These are phyloP conservation scores for Hyppa rectilinea DNA, from an alignment of 2,888 invertebrate species.

Conservation along the genomic window DNA sequence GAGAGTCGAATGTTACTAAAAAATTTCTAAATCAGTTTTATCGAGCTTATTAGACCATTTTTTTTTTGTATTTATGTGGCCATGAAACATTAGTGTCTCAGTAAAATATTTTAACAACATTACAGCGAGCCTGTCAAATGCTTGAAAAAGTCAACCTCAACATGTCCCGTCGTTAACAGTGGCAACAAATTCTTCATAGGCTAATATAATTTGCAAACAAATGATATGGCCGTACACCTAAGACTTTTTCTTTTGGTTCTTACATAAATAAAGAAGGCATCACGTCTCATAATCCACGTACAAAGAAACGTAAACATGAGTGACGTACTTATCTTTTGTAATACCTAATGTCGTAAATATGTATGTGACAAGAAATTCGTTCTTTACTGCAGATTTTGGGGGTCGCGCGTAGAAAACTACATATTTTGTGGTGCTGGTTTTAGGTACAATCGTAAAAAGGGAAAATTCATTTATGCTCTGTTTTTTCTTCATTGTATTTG, in stretches of 20 bases:
- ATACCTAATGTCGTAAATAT: conserved; percentile 85
- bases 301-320: conserved; percentile 86
- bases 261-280: conserved; percentile 85
- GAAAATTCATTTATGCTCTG: conserved; percentile 68
- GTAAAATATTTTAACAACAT: conserved; percentile 47
- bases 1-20: background rate
- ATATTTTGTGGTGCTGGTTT: conserved; percentile 68
- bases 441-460: conserved; percentile 66
- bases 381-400: conserved; percentile 70
- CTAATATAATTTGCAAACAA: conserved; percentile 86
- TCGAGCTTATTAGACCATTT: conserved; percentile 30
- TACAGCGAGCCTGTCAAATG: background rate
- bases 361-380: conserved; percentile 78
- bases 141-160: conserved; percentile 31
- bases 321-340: conserved; percentile 85
- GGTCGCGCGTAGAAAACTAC: conserved; percentile 64
- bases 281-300: conserved; percentile 88
- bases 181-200: conserved; percentile 80
- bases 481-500: conserved; percentile 61
- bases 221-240: conserved; percentile 77
- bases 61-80: conserved; percentile 34
- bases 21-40: conserved; percentile 21
- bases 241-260: conserved; percentile 75
- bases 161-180: conserved; percentile 55
- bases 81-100: conserved; percentile 17